Percentiles rank a stretch among this genome's conserved stretches.
Evolutionary conservation across 1,140 invertebrate genomes (phyloP).

Genomic region (Chrysopa pallens): DNA sequence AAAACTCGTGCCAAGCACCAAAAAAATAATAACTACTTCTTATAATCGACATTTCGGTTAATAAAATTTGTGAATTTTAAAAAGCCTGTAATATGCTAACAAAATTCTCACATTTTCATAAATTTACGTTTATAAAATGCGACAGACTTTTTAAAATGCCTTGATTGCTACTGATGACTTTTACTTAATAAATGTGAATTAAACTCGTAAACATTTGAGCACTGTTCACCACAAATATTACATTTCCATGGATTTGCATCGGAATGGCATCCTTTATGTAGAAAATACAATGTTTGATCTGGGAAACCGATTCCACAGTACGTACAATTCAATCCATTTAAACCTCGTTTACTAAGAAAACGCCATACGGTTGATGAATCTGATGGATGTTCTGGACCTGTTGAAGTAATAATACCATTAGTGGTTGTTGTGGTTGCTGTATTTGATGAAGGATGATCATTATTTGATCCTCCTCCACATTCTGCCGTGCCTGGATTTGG

Average conservation of each 20-base stretch:
- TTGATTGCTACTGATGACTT: constrained; percentile 46
- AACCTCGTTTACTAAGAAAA: constrained; percentile 14
- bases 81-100: background rate
- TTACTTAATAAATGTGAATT: constrained; percentile 90
- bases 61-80: background rate
- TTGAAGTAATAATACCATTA: constrained; percentile 45
- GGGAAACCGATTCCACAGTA: constrained; percentile 90
- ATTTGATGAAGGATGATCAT: constrained; percentile 1
- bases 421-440: constrained; percentile 21
- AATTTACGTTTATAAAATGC: background rate
- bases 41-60: too few species aligned
- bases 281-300: constrained; percentile 86
- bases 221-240: constrained; percentile 89
- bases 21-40: too few species aligned
- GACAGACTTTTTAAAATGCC: background rate
- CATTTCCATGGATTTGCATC: constrained; percentile 96
- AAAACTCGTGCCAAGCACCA: too few species aligned
- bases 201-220: constrained; percentile 88
- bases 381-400: constrained; percentile 28
- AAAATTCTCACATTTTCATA: background rate
- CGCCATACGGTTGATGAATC: constrained; percentile 18
- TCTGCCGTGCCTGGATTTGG: constrained; percentile 15
- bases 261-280: constrained; percentile 94
- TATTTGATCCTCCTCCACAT: constrained; percentile 10
- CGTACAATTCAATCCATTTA: constrained; percentile 33